Evolutionary conservation across 2,888 invertebrate genomes (phyloP), one percentile per base, ranked within the genome.

Genomic region (Tuberolachnus salignus): DNA sequence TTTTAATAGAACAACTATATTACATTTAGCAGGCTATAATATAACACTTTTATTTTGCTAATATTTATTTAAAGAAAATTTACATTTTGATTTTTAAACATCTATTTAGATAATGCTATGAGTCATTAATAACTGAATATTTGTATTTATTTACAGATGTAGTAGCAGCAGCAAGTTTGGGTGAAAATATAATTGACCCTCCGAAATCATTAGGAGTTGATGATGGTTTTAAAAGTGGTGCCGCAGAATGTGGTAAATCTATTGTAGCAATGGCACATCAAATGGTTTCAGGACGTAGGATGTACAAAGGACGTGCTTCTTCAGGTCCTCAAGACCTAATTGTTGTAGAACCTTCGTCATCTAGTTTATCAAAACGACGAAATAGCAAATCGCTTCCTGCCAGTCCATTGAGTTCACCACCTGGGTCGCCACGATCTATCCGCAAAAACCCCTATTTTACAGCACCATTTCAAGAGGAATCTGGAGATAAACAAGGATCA

Each of bases 301-400:
- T 80, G 13, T 78, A 81, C 26, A 74, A 78, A 61, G 69, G 78
- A 13, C 81, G 81, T 21, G 19, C 78, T 13, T 80, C 78, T 13
- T 80, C 80, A 6, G 72, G 71, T 34, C 78, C 78, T 11, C 78
- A 69, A 78, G 67, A 78, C 16, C 11, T 78, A 21, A 10, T 78
- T 67, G 55, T 55, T 1, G 59, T 26, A 9, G 67, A 49, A 51
- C 78, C 78, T 8, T 23, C 78, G 13, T 51, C 67, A 59, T 67
- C 78, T 13, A 11, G 23, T 21, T 73, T 72, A 66, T 51, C 63
- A 44, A 80, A 82, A 23, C 86, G 91, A 1, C 88, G 91, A 81
- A 91, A 90, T 81, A 92, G 92, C 84, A 90, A 88, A 85, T 92
- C 92, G 23, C 85, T 92, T 81, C 93, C 93, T 0, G 89, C 89